Evolutionary conservation across 2,888 invertebrate species (phyloP), one percentile per base, ranked within the genome.

Genomic region (Ceraclea dissimilis): DNA sequence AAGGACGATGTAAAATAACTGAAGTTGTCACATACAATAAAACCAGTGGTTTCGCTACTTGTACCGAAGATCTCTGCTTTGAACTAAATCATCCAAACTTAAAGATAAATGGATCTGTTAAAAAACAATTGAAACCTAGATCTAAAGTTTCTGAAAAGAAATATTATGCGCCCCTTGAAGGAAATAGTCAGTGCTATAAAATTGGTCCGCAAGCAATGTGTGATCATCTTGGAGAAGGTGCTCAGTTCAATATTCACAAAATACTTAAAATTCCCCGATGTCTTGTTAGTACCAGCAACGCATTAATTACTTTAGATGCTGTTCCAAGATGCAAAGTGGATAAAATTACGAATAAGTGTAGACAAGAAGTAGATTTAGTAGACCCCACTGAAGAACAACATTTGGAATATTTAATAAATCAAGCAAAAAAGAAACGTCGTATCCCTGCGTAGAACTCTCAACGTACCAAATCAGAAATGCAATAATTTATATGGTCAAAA

Each of bases 21-120:
- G 51, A 59, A 51, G 51, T 56, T 4, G 51, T 59, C 22, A 51
- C 59, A 1, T 56, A 53, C 33, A 33, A 52, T 46, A 2, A 26
- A 19, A 16, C 16, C 2, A 33, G 49, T 26, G 55, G 55, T 20
- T 49, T 34, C 21, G 58, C 52, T 2, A 21, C 52, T 17, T 59
- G 58, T 31, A 52, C 58, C 11, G 13, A 26, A 2, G 58, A 59
- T 18, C 18, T 47, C 1, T 59, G 55, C 39, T 34, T 44, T 2
- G 16, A 39, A 8, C 19, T 39, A n/a, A 53, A 59, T 50, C 43
- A 44, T 19, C 46, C 55, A 10, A 21, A 21, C n/a, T 6, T 26
- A 4, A 26, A 26, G 10, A 10, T 26, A 4, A 10, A 26, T 6
- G 26, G 10, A 26, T 26, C 4, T 26, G 5, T 26, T 26, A 4